Evolutionary conservation across 1,140 invertebrate species (phyloP).

Genomic region (Babylonia areolata): DNA sequence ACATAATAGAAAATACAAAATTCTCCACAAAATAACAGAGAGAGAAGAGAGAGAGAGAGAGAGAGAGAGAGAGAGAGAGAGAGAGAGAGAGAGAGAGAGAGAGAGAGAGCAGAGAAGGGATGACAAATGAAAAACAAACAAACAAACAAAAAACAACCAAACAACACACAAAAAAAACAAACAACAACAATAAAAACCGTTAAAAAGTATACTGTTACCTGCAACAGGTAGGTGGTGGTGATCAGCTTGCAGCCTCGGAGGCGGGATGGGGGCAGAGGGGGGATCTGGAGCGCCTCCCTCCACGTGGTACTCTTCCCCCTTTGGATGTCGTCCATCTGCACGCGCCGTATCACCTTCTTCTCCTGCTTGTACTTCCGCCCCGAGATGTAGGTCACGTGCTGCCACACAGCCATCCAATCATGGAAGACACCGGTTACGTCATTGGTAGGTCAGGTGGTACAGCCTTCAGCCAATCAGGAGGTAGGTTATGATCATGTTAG

Average conservation of each 20-base stretch:
- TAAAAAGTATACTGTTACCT: conserved; percentile 28
- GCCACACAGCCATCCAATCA: too few relatives aligned
- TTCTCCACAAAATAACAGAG: too few relatives aligned
- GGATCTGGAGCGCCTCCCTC: conserved; percentile 44
- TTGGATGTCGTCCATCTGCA: conserved; percentile 41
- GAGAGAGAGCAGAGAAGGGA: too few relatives aligned
- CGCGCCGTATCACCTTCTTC: conserved; percentile 46
- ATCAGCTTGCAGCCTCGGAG: conserved; percentile 51
- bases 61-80: background rate
- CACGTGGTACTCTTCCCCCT: conserved; percentile 40
- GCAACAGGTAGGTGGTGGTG: conserved; percentile 47
- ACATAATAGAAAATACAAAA: too few relatives aligned
- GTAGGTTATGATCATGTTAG: too few relatives aligned
- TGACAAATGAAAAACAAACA: background rate
- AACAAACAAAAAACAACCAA: background rate
- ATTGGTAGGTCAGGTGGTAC: too few relatives aligned
- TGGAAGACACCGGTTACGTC: too few relatives aligned
- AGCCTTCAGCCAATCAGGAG: too few relatives aligned
- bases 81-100: conserved; percentile 4
- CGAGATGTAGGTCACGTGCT: conserved; percentile 47
- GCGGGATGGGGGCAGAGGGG: conserved; percentile 50
- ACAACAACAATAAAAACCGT: background rate
- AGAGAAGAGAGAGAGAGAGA: conserved; percentile 11
- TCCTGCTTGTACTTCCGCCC: conserved; percentile 49
- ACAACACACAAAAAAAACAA: background rate